These are phyloP conservation scores for Xerus inauris DNA, from an alignment of 2,113 vertebrate genomes.

Conservation along the genomic window DNA sequence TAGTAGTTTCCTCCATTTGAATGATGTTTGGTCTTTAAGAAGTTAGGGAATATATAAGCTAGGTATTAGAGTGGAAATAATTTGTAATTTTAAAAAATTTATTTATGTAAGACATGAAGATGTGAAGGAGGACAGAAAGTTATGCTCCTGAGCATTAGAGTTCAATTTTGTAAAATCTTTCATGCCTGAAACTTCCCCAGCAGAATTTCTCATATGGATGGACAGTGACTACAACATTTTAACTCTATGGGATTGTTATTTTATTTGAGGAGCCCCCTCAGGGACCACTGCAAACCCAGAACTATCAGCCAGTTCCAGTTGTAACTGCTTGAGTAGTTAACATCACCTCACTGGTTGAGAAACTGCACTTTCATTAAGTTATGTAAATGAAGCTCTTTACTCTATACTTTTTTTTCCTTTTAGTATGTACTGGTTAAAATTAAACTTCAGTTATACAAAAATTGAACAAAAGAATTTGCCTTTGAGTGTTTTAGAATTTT, in stretches of 20 bases:
- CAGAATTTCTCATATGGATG: neutral
- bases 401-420: neutral
- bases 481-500: neutral
- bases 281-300: neutral
- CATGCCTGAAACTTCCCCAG: constrained; percentile 3
- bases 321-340: constrained; percentile 12
- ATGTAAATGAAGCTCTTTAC: constrained; percentile 47
- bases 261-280: neutral
- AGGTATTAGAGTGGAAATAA: neutral
- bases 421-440: neutral
- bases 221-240: neutral
- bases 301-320: constrained; percentile 35
- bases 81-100: neutral
- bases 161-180: neutral
- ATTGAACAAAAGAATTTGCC: neutral
- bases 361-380: constrained; percentile 61
- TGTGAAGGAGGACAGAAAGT: neutral
- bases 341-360: constrained; percentile 54
- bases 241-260: neutral
- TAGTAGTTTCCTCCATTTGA: constrained; percentile 6
- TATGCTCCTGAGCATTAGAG: neutral
- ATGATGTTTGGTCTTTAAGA: constrained; percentile 19
- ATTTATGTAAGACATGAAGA: neutral
- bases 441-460: constrained; percentile 9
- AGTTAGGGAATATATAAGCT: neutral